Evolutionary conservation across 2,797 vertebrate genomes (phyloP).

Genomic region (Hozukius guyotensis): DNA sequence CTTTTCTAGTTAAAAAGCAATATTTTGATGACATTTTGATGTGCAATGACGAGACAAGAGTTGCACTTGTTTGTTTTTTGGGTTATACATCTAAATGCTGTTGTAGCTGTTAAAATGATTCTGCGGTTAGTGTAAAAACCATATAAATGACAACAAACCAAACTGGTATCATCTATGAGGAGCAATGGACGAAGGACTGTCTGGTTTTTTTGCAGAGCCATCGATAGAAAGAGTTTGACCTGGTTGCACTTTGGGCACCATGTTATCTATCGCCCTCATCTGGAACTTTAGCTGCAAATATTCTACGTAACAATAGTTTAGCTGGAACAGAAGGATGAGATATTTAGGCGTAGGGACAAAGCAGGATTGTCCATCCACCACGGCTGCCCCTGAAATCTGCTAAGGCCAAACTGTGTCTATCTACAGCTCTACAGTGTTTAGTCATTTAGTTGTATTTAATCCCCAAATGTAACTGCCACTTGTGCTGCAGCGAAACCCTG

Average conservation of each 20-base stretch:
- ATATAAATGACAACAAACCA: constrained; percentile 84
- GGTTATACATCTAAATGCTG: constrained; percentile 90
- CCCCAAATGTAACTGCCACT: constrained; percentile 90
- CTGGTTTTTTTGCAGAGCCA: constrained; percentile 69
- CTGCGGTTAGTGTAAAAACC: constrained; percentile 86
- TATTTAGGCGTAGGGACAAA: constrained; percentile 42
- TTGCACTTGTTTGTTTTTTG: constrained; percentile 86
- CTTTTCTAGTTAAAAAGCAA: constrained; percentile 90
- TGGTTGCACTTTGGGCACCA: constrained; percentile 59
- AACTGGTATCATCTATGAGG: constrained; percentile 90
- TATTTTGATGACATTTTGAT: constrained; percentile 76
- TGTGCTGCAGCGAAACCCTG: constrained; percentile 84
- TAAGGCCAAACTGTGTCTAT: constrained; percentile 61
- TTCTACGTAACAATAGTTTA: constrained; percentile 47
- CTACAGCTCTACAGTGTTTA: constrained; percentile 65
- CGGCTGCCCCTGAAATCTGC: constrained; percentile 57
- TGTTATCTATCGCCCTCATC: constrained; percentile 50
- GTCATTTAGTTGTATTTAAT: constrained; percentile 91
- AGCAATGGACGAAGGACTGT: constrained; percentile 83
- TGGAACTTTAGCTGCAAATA: constrained; percentile 54
- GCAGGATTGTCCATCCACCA: constrained; percentile 57
- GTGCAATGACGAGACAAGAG: constrained; percentile 83
- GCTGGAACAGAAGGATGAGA: constrained; percentile 76
- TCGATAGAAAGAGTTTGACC: constrained; percentile 57
- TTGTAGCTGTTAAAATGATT: constrained; percentile 90